phyloP scores from a whole-genome alignment of 2,888 invertebrate species.

The Oxyteleia sp. region DNA sequence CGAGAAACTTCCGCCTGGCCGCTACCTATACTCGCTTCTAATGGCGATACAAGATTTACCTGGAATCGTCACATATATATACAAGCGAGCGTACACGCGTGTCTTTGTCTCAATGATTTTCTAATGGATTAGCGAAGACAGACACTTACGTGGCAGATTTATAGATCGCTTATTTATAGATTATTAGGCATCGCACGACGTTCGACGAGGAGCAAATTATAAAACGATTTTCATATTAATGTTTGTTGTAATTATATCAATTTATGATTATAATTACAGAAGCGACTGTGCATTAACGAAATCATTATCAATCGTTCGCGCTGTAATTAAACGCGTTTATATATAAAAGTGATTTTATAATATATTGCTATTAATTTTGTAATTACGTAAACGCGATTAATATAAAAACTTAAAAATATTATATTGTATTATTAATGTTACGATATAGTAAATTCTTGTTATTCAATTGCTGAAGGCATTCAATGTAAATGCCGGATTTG shows the following conservation, averaged over 20 bases:
- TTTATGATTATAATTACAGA: slow-evolving; percentile 4
- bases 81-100: slow-evolving; percentile 35
- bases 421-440: neutral
- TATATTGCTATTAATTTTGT: neutral
- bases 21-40: slow-evolving; percentile 74
- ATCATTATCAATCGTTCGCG: slow-evolving; percentile 3
- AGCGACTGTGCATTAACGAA: neutral
- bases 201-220: neutral
- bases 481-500: neutral
- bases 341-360: neutral
- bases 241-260: slow-evolving; percentile 9
- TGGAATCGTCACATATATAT: slow-evolving; percentile 74
- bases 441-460: neutral
- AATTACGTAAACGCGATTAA: neutral
- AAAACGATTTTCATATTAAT: slow-evolving; percentile 11
- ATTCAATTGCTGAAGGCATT: neutral
- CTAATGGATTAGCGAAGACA: slow-evolving; percentile 48
- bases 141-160: slow-evolving; percentile 52
- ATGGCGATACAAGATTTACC: slow-evolving; percentile 78
- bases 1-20: slow-evolving; percentile 79
- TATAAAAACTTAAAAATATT: neutral
- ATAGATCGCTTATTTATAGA: slow-evolving; percentile 50
- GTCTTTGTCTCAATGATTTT: slow-evolving; percentile 55
- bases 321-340: neutral
- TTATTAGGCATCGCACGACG: slow-evolving; percentile 29